Conservation (phyloP, 2,797 vertebrate species). For the Pristis pectinata region DNA sequence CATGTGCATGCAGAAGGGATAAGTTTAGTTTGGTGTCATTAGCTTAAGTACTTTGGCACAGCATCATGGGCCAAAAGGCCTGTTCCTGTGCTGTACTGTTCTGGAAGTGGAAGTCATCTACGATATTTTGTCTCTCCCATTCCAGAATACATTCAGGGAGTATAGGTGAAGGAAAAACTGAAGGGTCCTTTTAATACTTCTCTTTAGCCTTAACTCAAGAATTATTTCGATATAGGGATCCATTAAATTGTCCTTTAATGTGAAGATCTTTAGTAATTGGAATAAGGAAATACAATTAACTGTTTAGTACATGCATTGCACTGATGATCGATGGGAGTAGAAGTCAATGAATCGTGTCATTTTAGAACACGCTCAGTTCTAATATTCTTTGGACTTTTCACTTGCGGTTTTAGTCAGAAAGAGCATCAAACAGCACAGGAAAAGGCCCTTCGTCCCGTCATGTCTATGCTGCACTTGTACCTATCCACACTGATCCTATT, state of each 20-base stretch:
- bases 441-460: too few species aligned
- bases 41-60: too few species aligned
- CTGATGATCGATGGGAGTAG: background rate
- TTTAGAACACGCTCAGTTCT: background rate
- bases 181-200: background rate
- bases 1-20: too few species aligned
- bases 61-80: too few species aligned
- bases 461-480: too few species aligned
- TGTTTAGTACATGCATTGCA: background rate
- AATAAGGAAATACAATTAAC: background rate
- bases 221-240: background rate
- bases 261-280: background rate
- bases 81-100: too few species aligned
- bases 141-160: background rate
- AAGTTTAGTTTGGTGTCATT: too few species aligned
- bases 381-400: background rate
- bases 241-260: background rate
- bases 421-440: too few species aligned
- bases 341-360: background rate
- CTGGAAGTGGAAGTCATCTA: background rate
- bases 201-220: background rate
- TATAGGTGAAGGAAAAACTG: background rate
- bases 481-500: too few species aligned
- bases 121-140: too few species aligned
- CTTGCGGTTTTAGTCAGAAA: background rate